Evolutionary conservation across 2,888 invertebrate species (phyloP).

Genomic region (Macaria notata): DNA sequence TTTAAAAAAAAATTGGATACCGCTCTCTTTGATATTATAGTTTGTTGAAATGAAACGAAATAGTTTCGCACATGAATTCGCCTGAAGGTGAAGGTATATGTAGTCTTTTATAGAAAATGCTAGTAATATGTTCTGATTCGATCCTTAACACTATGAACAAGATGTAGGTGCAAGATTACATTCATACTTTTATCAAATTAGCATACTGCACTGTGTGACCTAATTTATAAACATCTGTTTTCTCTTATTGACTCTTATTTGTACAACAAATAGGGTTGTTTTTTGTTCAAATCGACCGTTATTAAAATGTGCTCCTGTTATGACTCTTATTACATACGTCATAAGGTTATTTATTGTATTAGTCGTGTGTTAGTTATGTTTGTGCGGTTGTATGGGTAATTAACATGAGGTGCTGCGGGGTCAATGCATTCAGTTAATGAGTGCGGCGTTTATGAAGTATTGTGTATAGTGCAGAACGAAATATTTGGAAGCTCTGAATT

Average conservation of each 20-base stretch:
- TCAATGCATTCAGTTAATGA: conserved; percentile 31
- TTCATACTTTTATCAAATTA: conserved; percentile 57
- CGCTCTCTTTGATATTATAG: no score
- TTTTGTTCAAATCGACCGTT: no score
- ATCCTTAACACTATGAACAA: neutral
- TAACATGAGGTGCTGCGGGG: conserved; percentile 28
- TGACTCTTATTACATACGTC: conserved; percentile 10
- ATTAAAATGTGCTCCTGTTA: neutral
- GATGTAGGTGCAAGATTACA: conserved; percentile 22
- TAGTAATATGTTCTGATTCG: no score
- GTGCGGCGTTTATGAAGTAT: conserved; percentile 21
- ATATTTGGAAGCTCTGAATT: no score
- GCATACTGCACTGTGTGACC: conserved; percentile 56
- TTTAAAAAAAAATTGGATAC: no score
- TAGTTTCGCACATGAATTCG: no score
- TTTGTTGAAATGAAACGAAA: no score
- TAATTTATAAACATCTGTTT: conserved; percentile 34
- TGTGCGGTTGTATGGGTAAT: conserved; percentile 23
- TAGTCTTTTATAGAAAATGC: no score
- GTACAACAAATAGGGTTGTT: no score
- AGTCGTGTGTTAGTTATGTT: conserved; percentile 5
- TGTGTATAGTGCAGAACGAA: neutral
- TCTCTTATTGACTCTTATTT: neutral
- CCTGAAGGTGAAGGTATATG: no score
- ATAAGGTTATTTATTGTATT: conserved; percentile 30